Evolutionary conservation across 2,113 vertebrate genomes (phyloP).

Genomic region (Misgurnus anguillicaudatus): DNA sequence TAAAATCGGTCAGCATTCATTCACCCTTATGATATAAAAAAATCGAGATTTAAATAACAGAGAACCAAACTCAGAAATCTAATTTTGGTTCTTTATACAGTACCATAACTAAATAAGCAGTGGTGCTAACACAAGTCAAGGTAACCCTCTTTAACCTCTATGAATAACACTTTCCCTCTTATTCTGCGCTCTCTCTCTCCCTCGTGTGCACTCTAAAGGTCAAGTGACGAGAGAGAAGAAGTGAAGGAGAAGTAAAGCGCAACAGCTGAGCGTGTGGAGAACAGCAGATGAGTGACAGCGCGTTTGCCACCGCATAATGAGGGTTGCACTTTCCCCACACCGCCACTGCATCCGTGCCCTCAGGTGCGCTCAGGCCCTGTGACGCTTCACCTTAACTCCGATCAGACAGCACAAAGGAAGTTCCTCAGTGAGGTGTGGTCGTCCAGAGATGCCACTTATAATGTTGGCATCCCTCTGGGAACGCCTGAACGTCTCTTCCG

Average conservation of each 20-base stretch:
- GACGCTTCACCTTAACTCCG: constrained; percentile 42
- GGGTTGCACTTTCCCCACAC: constrained; percentile 49
- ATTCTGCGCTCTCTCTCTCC: constrained; percentile 36
- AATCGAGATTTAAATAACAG: too few species aligned
- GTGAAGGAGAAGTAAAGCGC: constrained; percentile 72
- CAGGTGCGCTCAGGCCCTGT: constrained; percentile 55
- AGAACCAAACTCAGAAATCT: too few species aligned
- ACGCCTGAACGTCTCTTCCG: constrained; percentile 32
- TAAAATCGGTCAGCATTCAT: too few species aligned
- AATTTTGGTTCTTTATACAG: too few species aligned
- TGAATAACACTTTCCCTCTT: background rate
- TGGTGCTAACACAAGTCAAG: background rate
- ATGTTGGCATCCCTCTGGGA: constrained; percentile 43
- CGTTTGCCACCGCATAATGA: constrained; percentile 72
- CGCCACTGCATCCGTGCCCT: constrained; percentile 63
- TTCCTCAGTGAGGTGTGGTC: constrained; percentile 29
- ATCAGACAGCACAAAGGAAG: constrained; percentile 16
- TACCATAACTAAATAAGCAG: too few species aligned
- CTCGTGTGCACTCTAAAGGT: constrained; percentile 58
- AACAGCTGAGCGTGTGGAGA: constrained; percentile 63
- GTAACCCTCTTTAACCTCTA: too few species aligned
- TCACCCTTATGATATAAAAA: too few species aligned
- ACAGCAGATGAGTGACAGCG: constrained; percentile 70
- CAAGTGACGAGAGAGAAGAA: constrained; percentile 67
- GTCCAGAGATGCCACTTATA: constrained; percentile 41